Conservation (phyloP, 2,888 invertebrate species). For the Didymodactylos carnosus region DNA sequence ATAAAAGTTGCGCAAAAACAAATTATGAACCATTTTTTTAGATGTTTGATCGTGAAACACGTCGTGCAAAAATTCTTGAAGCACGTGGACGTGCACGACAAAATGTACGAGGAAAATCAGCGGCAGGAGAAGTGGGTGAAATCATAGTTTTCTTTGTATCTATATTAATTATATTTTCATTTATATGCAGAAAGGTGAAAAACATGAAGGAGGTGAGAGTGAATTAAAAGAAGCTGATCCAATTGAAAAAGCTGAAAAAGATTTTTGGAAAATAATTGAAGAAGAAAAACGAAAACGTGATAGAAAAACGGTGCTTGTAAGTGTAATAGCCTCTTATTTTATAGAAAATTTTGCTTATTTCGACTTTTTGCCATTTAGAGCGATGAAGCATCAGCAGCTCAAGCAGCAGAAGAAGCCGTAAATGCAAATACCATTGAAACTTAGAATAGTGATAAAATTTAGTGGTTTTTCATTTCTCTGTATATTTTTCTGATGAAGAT, state of each 20-base stretch:
- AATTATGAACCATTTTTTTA: too few species aligned
- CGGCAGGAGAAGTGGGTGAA: constrained; percentile 20
- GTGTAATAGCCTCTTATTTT: background rate
- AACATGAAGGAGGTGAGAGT: constrained; percentile 20
- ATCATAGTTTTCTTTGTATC: background rate
- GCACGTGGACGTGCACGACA: constrained; percentile 54
- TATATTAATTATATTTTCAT: background rate
- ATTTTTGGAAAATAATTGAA: constrained; percentile 28
- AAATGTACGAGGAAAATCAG: constrained; percentile 29
- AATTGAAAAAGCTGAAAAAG: constrained; percentile 27
- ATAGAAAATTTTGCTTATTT: background rate
- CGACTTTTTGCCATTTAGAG: background rate
- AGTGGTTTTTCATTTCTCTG: too few species aligned
- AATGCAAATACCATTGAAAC: background rate
- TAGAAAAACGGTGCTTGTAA: constrained; percentile 10
- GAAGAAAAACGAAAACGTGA: constrained; percentile 23
- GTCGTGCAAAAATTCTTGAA: constrained; percentile 71
- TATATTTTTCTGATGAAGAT: too few species aligned
- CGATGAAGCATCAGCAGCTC: background rate
- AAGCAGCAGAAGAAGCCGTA: background rate
- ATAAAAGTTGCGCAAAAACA: too few species aligned
- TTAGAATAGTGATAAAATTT: too few species aligned
- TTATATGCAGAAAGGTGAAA: constrained; percentile 5
- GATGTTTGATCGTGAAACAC: constrained; percentile 65
- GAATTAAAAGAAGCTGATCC: constrained; percentile 25